Evolutionary conservation across 2,888 invertebrate genomes (phyloP).

Genomic region (Willowsia nigromaculata): DNA sequence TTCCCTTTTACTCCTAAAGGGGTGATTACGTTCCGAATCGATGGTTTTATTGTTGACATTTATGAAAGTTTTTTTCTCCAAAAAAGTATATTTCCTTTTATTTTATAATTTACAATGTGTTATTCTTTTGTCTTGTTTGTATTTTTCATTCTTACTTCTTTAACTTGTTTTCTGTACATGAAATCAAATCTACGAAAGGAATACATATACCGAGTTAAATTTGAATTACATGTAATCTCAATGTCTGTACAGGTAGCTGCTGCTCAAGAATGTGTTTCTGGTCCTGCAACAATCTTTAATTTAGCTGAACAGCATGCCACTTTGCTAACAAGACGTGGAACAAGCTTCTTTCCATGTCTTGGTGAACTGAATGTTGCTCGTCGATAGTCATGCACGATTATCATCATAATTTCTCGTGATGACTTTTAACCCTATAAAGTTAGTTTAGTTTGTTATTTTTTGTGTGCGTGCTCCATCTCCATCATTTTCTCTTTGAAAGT

Average conservation of each 20-base stretch:
- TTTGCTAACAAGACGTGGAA: constrained; percentile 45
- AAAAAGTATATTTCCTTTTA: not conserved
- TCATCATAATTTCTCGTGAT: constrained; percentile 19
- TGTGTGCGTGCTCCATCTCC: not conserved
- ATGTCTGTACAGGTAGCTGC: not conserved
- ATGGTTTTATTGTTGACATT: not conserved
- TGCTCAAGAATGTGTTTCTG: not conserved
- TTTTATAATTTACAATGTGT: not conserved
- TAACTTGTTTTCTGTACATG: not conserved
- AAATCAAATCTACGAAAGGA: too few species aligned
- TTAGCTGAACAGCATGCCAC: constrained; percentile 32
- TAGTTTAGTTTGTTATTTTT: not conserved
- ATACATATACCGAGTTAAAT: not conserved
- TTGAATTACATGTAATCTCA: too few species aligned
- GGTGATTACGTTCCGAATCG: not conserved
- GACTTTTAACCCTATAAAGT: constrained; percentile 32
- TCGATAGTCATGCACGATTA: too few species aligned
- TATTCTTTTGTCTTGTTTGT: not conserved
- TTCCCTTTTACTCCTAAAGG: not conserved
- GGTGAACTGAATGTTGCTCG: not conserved
- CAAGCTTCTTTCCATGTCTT: constrained; percentile 6
- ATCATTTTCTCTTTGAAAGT: not conserved
- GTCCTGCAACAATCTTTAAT: not conserved
- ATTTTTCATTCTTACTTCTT: not conserved
- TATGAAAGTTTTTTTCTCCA: not conserved